These are phyloP conservation scores for Sapayoa aenigma DNA, from an alignment of 2,113 vertebrate genomes.

Conservation along the genomic window DNA sequence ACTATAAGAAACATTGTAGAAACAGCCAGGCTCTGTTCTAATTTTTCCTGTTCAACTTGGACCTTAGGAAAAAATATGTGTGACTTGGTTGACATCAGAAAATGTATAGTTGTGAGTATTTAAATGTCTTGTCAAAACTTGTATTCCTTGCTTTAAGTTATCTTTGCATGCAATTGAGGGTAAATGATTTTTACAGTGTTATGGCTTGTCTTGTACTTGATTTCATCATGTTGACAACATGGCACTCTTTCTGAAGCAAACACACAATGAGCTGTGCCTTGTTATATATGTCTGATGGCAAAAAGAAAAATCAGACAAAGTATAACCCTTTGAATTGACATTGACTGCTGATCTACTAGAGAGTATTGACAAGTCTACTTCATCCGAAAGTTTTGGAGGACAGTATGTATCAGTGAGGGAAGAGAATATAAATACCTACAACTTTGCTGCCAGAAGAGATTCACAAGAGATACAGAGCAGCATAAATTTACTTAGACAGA, in stretches of 20 bases:
- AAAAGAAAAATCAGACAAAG: constrained; percentile 22
- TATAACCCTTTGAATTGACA: background rate
- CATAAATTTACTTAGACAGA: background rate
- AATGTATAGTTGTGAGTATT: constrained; percentile 21
- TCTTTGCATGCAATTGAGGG: constrained; percentile 20
- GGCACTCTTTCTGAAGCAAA: constrained; percentile 47
- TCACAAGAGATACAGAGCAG: background rate
- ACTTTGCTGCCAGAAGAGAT: background rate
- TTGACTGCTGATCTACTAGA: background rate
- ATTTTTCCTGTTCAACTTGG: background rate
- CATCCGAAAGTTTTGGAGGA: background rate
- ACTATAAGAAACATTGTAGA: background rate
- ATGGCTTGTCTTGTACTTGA: constrained; percentile 49
- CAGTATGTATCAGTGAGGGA: background rate
- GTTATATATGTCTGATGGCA: constrained; percentile 39
- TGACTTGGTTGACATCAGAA: background rate
- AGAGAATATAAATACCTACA: background rate
- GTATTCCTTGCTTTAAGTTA: constrained; percentile 13
- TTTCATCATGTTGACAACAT: constrained; percentile 66
- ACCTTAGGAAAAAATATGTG: background rate
- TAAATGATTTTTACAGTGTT: constrained; percentile 60
- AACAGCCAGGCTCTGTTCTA: background rate
- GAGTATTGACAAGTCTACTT: background rate
- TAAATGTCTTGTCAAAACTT: constrained; percentile 57
- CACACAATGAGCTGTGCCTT: constrained; percentile 53